A percentile compares a stretch with the other conserved stretches of the same genome.
These are phyloP conservation scores for Haemorhous mexicanus DNA, from an alignment of 2,113 vertebrate genomes.

Conservation along the genomic window DNA sequence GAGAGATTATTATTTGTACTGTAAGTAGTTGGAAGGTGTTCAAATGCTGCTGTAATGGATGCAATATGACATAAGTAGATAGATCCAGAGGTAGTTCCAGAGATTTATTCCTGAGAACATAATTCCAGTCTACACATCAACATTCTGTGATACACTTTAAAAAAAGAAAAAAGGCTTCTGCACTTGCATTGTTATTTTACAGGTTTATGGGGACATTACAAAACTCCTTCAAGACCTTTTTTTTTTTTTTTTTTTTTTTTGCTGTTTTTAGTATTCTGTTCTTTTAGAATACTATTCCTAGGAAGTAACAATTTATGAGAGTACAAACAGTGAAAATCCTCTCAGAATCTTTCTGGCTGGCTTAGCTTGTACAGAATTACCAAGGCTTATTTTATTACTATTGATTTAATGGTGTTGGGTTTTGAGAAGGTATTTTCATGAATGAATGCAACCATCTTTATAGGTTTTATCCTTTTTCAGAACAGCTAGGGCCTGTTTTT, in stretches of 20 bases:
- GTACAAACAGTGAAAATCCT: conserved; percentile 2
- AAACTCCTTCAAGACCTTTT: neutral
- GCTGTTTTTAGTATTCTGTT: neutral
- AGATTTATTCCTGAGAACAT: conserved; percentile 8
- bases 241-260: neutral
- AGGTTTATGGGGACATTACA: neutral
- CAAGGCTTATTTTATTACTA: neutral
- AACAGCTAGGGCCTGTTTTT: neutral
- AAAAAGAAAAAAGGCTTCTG: neutral
- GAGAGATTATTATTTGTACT: neutral
- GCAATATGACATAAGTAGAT: neutral
- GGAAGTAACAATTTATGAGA: neutral
- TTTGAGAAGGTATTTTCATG: neutral
- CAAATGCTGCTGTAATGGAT: neutral
- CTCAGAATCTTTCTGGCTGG: neutral
- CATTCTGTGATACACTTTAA: neutral
- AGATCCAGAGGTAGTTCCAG: neutral
- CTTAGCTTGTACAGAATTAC: neutral
- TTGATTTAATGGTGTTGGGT: neutral
- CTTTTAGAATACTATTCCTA: neutral
- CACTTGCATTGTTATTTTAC: neutral
- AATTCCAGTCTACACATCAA: neutral
- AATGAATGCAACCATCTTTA: neutral
- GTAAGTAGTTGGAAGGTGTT: conserved; percentile 2
- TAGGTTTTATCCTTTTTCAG: neutral